Percentiles rank a stretch among this genome's conserved stretches.
phyloP scores from a whole-genome alignment of 2,797 vertebrate genomes.

The Siniperca undulata region DNA sequence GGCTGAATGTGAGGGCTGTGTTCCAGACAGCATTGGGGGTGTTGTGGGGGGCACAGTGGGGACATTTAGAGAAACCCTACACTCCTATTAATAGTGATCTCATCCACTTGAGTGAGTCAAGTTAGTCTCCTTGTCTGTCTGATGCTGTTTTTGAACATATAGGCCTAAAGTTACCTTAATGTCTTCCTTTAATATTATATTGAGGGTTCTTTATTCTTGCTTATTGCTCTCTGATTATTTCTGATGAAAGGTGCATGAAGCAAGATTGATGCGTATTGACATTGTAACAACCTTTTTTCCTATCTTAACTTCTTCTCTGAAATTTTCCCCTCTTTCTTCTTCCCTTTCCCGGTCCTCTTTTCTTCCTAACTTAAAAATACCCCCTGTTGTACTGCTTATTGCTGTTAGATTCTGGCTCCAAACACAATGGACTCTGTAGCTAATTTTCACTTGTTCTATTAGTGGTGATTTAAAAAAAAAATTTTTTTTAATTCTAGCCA shows the following conservation, averaged over 20 bases:
- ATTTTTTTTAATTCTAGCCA: neutral
- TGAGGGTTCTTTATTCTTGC: constrained; percentile 3
- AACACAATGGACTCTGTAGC: neutral
- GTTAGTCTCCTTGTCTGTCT: constrained; percentile 45
- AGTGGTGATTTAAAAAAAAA: neutral
- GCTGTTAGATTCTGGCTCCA: neutral
- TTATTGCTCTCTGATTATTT: constrained; percentile 4
- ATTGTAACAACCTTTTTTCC: neutral
- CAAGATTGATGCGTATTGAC: neutral
- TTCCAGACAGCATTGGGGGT: constrained; percentile 64
- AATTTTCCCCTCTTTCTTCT: neutral
- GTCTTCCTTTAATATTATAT: neutral
- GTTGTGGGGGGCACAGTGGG: constrained; percentile 62
- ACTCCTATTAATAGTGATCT: constrained; percentile 74
- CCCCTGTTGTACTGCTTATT: neutral
- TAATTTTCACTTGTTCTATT: neutral
- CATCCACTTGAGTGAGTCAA: constrained; percentile 66
- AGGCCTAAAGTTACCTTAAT: constrained; percentile 19
- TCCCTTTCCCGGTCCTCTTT: neutral
- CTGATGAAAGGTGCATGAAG: constrained; percentile 13
- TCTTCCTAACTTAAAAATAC: too few relatives aligned
- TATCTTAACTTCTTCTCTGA: neutral
- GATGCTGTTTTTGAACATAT: constrained; percentile 38
- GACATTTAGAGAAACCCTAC: constrained; percentile 58
- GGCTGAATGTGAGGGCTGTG: constrained; percentile 53